A percentile compares a stretch with the other conserved stretches of the same genome.
Conservation (phyloP, 2,113 vertebrate species). For the Halichoeres trimaculatus region DNA sequence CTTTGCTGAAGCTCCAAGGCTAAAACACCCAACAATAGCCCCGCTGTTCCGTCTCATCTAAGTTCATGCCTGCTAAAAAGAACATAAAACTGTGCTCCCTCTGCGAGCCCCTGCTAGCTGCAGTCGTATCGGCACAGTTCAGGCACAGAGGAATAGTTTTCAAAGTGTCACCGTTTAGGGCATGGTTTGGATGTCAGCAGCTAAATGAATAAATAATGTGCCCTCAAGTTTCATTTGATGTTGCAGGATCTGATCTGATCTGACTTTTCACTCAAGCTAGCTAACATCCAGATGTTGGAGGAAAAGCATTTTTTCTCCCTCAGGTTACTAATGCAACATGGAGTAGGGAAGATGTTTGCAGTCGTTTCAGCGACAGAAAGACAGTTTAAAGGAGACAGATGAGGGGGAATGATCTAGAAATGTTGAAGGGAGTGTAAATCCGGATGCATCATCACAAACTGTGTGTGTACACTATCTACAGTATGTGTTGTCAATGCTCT, state of each 20-base stretch:
- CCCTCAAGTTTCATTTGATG: conserved; percentile 78
- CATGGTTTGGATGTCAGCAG: conserved; percentile 75
- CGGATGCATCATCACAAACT: conserved; percentile 5
- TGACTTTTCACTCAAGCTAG: conserved; percentile 65
- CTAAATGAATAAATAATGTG: conserved; percentile 79
- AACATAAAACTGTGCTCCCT: conserved; percentile 59
- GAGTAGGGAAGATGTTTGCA: conserved; percentile 32
- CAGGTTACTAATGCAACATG: conserved; percentile 58
- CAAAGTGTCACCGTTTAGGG: conserved; percentile 77
- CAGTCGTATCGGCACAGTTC: conserved; percentile 50
- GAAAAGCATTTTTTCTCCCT: conserved; percentile 23
- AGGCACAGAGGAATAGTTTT: conserved; percentile 73
- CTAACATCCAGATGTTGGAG: conserved; percentile 71
- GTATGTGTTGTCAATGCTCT: conserved; percentile 37
- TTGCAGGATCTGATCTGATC: conserved; percentile 68
- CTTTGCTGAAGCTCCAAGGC: conserved; percentile 62
- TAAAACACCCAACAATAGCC: conserved; percentile 63
- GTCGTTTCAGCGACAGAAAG: conserved; percentile 17
- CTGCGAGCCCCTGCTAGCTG: conserved; percentile 48
- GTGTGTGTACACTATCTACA: conserved; percentile 26
- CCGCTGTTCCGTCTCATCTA: conserved; percentile 60
- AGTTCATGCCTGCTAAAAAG: conserved; percentile 60
- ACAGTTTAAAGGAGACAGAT: conserved; percentile 19
- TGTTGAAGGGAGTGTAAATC: conserved; percentile 1
- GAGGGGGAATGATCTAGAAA: conserved; percentile 19